Base-by-base conservation (phyloP, 2,113 vertebrate species). In the Poeciliopsis prolifica region DNA sequence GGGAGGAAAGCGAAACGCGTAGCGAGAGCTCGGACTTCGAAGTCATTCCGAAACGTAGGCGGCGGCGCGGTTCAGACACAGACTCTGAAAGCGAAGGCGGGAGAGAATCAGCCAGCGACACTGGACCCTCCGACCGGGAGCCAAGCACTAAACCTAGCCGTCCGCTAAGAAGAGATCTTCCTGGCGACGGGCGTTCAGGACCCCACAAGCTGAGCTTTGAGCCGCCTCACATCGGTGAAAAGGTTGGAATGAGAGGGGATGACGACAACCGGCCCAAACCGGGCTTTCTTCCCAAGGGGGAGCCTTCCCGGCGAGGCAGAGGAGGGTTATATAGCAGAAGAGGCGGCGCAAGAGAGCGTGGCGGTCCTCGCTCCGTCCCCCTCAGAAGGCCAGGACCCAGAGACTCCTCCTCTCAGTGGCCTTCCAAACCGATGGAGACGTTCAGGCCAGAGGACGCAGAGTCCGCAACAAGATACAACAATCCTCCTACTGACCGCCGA, bases 11-110 rank as follows among this genome's bases (percentile, higher is more conserved):
- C 5, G 98, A 99, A 89, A 99, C 98, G 0, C 96, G 97, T 19
- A 99, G 98, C 6, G 98, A 99, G 90, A 99, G 97, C 87, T 99
- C 98, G 0, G 98, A 99, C 89, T 97, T 98, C 85, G 98, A 99
- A 86, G 96, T 98, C 0, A 93, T 99, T 78, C 98, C 98, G 0
- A 99, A 99, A 80, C 95, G 98, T 3, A 92, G 97, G 7, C 90
- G 98, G 0, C 95, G 97, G 40, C 94, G 96, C 0, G 97, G 97
- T 54, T 99, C 98, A 0, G 96, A 99, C 91, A 98, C 98, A 0
- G 98, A 99, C 85, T 97, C 98, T n/a, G 98, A 99, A 87, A 99
- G 97, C 0, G 98, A 98, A 89, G 93, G 96, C 29, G 93, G 96
- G 33, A 94, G 96, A 0, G 98, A 99, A 89, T 98, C 97, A 1